Conservation (phyloP, 2,113 vertebrate genomes). For the Nycticebus coucang region DNA sequence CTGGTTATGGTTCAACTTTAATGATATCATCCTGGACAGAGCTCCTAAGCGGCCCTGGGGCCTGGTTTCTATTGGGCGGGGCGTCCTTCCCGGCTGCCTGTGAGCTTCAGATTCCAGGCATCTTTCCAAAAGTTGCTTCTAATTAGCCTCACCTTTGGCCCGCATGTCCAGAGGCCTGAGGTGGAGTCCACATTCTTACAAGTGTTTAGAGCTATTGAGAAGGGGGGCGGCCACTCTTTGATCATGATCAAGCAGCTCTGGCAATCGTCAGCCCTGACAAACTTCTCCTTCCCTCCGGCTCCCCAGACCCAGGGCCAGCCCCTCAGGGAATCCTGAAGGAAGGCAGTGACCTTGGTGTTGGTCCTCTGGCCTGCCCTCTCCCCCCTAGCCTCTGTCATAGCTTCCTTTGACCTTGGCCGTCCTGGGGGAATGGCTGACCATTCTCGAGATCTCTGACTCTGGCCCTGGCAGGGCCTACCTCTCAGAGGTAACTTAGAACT, state of each 20-base stretch:
- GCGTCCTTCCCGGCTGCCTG: too few species aligned
- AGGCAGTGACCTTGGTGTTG: neutral
- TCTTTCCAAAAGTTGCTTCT: neutral
- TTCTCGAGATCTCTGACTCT: neutral
- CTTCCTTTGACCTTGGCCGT: neutral
- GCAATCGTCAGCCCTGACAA: neutral
- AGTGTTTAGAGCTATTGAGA: neutral
- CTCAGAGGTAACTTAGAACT: neutral
- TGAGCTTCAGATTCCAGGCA: rapidly evolving
- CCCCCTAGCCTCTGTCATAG: neutral
- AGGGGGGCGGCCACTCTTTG: neutral
- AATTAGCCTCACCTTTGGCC: constrained; percentile 28
- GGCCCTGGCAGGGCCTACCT: neutral
- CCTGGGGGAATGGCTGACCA: neutral
- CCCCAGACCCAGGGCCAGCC: rapidly evolving
- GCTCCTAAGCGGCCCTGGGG: neutral
- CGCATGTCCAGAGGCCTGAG: neutral
- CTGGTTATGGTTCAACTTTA: neutral
- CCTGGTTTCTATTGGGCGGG: too few species aligned
- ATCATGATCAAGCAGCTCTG: neutral
- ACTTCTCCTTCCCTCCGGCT: neutral
- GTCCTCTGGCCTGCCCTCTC: neutral
- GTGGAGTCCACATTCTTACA: neutral
- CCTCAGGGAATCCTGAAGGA: neutral
- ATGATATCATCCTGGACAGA: neutral